Evolutionary conservation across 2,888 invertebrate genomes (phyloP).

Genomic region (Enoplolaimus lenunculus): DNA sequence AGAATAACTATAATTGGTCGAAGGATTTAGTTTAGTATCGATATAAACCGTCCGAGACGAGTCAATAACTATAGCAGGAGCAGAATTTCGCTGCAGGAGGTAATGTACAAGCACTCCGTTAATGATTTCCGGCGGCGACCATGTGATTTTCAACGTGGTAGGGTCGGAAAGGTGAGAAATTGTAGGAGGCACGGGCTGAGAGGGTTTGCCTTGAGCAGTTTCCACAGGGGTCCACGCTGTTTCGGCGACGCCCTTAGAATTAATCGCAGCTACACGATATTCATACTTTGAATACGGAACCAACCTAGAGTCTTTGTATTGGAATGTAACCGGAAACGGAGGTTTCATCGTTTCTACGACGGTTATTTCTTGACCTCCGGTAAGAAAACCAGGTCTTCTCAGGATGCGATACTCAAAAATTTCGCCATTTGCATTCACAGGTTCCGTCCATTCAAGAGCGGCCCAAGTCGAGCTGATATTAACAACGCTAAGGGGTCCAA

Average conservation of each 20-base stretch:
- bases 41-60: background rate
- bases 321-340: background rate
- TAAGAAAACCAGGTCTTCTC: background rate
- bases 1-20: background rate
- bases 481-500: background rate
- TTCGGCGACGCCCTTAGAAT: constrained; percentile 10
- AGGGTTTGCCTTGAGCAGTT: background rate
- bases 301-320: background rate
- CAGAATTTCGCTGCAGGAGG: background rate
- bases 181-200: no score
- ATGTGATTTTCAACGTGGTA: background rate
- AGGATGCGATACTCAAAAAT: background rate
- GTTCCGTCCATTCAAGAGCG: background rate
- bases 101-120: constrained; percentile 10
- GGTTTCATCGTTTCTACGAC: background rate
- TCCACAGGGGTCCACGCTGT: background rate
- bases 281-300: constrained; percentile 8
- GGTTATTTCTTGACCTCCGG: background rate
- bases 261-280: background rate
- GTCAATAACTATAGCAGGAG: background rate
- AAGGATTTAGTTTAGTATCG: background rate
- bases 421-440: constrained; percentile 2
- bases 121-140: background rate
- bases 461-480: background rate
- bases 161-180: background rate